Evolutionary conservation across 2,888 invertebrate genomes (phyloP).

Genomic region (Trissolcus brochymenae): DNA sequence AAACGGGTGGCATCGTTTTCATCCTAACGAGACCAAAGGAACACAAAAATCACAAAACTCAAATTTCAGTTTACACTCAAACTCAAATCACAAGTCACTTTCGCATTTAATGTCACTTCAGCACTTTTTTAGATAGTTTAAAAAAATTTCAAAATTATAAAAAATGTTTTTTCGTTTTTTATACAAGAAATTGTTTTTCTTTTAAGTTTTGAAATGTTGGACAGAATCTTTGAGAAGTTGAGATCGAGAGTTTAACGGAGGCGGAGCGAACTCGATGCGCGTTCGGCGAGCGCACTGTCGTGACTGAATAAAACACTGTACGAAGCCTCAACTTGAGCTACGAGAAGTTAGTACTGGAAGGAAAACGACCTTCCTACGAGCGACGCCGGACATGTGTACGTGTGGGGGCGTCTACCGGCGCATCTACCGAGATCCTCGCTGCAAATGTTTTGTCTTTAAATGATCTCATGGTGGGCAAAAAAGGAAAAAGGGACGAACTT

Average conservation of each 20-base stretch:
- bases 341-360: conserved; percentile 61
- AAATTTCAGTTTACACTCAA: conserved; percentile 11
- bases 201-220: not conserved
- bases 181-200: not conserved
- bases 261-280: conserved; percentile 35
- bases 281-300: conserved; percentile 45
- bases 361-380: conserved; percentile 69
- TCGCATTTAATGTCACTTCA: not conserved
- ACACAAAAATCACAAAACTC: conserved; percentile 36
- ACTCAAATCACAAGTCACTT: conserved; percentile 9
- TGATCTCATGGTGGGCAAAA: not conserved
- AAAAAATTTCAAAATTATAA: conserved; percentile 3
- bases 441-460: conserved; percentile 31
- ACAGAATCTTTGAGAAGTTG: not conserved
- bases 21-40: conserved; percentile 28
- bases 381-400: conserved; percentile 32
- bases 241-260: not conserved
- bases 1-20: conserved; percentile 66
- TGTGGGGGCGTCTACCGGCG: conserved; percentile 61
- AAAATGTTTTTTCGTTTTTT: not conserved
- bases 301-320: conserved; percentile 33
- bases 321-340: conserved; percentile 10
- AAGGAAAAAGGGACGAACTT: no score
- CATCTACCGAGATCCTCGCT: conserved; percentile 11
- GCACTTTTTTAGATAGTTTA: no score